Evolutionary conservation across 1,140 invertebrate species (phyloP).

Genomic region (Ceratina calcarata): DNA sequence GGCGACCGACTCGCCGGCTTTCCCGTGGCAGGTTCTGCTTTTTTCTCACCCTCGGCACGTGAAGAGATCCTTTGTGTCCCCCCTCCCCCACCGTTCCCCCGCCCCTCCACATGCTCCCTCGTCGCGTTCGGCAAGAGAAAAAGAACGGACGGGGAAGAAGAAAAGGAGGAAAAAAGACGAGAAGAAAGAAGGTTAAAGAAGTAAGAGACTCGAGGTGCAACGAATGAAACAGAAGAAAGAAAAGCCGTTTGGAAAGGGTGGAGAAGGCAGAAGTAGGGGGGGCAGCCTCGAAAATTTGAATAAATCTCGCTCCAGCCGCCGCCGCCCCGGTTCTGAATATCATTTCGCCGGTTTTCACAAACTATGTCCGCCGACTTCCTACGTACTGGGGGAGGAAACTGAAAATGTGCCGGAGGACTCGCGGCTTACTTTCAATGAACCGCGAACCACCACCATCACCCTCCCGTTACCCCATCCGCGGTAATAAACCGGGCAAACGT

Average conservation of each 20-base stretch:
- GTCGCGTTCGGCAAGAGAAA: conserved; percentile 36
- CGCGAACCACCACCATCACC: conserved; percentile 10
- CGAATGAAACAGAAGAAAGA: conserved; percentile 6
- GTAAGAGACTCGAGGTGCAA: conserved; percentile 38
- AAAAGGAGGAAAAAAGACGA: neutral
- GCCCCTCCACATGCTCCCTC: conserved; percentile 56
- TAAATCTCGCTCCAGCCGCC: conserved; percentile 45
- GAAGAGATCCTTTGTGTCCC: conserved; percentile 66
- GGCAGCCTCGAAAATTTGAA: conserved; percentile 54
- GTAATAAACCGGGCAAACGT: conserved; percentile 17
- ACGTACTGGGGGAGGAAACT: neutral
- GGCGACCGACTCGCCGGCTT: conserved; percentile 45
- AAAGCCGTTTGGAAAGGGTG: neutral
- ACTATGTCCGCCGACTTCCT: conserved; percentile 13
- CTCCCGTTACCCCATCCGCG: neutral
- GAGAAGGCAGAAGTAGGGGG: neutral
- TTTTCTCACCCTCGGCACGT: conserved; percentile 52
- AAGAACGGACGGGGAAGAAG: conserved; percentile 19
- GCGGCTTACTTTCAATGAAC: conserved; percentile 20
- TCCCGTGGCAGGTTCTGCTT: conserved; percentile 51
- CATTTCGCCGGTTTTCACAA: conserved; percentile 43
- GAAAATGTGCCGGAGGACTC: conserved; percentile 22
- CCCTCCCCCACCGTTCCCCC: too few relatives aligned
- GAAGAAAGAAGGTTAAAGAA: conserved; percentile 41
- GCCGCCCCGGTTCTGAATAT: conserved; percentile 52